Evolutionary conservation across 2,113 vertebrate genomes (phyloP).

Genomic region (Boleophthalmus pectinirostris): DNA sequence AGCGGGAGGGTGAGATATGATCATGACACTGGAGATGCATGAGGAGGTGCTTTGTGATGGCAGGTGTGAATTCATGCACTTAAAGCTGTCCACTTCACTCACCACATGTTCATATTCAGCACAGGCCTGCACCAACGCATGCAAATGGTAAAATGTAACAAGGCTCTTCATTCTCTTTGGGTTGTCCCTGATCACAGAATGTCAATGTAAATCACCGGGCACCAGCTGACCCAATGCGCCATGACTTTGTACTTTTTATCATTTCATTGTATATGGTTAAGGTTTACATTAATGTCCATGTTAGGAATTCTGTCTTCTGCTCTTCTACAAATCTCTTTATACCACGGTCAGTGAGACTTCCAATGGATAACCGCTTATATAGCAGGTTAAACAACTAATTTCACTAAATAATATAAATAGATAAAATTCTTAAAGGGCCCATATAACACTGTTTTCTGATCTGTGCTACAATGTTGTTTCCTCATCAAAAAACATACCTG

Average conservation of each 20-base stretch:
- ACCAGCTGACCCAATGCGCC: neutral
- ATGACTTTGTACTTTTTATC: neutral
- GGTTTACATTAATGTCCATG: neutral
- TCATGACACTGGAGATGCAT: slow-evolving; percentile 9
- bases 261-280: neutral
- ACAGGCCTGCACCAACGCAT: neutral
- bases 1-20: slow-evolving; percentile 1
- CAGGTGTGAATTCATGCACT: slow-evolving; percentile 8
- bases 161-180: neutral
- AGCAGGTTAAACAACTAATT: no score
- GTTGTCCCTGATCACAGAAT: neutral
- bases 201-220: neutral
- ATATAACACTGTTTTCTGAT: no score
- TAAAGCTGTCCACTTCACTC: slow-evolving; percentile 2
- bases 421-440: no score
- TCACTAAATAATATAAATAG: no score
- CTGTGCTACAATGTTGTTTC: no score
- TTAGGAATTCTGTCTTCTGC: neutral
- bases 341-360: no score
- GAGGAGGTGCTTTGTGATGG: slow-evolving; percentile 6
- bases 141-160: neutral
- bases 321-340: neutral
- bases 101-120: neutral
- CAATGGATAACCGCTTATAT: no score
- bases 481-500: no score